Conservation (phyloP, 2,888 invertebrate species). For the Timema podura region DNA sequence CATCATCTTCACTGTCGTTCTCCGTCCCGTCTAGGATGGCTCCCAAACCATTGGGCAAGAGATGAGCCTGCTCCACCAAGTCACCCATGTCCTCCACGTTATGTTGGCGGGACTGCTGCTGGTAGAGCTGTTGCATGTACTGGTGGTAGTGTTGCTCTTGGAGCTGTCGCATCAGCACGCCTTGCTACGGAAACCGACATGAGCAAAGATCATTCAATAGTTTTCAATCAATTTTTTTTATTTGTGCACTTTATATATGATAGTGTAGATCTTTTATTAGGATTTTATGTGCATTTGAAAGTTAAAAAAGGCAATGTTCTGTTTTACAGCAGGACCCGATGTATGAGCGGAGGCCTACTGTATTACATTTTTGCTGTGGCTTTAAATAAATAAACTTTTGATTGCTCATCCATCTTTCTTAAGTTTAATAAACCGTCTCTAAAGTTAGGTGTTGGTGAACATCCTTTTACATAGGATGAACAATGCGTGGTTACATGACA, state of each 20-base stretch:
- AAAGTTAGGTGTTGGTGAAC: no score
- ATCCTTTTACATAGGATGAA: no score
- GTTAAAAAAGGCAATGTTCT: no score
- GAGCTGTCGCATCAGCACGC: conserved; percentile 84
- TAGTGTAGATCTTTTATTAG: no score
- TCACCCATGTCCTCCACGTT: conserved; percentile 29
- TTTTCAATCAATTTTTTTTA: not conserved
- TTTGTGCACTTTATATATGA: no score
- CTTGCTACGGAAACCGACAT: conserved; percentile 62
- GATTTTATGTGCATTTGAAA: no score
- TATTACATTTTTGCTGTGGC: no score
- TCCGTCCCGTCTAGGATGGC: conserved; percentile 36
- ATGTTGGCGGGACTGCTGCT: conserved; percentile 44
- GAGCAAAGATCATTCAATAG: not conserved
- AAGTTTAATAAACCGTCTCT: no score
- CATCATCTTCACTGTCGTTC: conserved; percentile 35
- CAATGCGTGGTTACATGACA: no score
- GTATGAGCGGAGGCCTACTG: conserved; percentile 21
- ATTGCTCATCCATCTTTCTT: no score
- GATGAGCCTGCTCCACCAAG: conserved; percentile 38
- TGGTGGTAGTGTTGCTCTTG: conserved; percentile 99
- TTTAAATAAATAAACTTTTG: no score
- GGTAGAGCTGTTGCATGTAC: conserved; percentile 91
- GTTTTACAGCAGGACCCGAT: not conserved
- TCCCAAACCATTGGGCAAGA: conserved; percentile 29